These are phyloP conservation scores for Drosophila pectinifera DNA, from an alignment of 1,140 invertebrate species.

Conservation along the genomic window DNA sequence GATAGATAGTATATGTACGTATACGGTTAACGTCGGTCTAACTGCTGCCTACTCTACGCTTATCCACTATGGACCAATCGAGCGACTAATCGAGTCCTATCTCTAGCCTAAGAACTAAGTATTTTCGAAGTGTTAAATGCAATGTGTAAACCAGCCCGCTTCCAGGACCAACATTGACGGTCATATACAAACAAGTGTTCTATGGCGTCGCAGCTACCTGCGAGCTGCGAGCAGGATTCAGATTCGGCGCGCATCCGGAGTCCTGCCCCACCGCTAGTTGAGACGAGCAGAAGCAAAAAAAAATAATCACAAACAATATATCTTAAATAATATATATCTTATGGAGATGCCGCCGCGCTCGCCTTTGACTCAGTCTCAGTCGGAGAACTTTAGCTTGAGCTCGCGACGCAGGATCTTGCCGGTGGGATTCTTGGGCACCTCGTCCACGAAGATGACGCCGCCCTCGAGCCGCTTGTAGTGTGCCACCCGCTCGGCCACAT, in stretches of 20 bases:
- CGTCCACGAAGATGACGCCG: slow-evolving; percentile 88
- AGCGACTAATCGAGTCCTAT: slow-evolving; percentile 46
- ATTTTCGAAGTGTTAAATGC: slow-evolving; percentile 63
- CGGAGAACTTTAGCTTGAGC: slow-evolving; percentile 85
- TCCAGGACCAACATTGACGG: slow-evolving; percentile 43
- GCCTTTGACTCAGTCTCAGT: slow-evolving; percentile 41
- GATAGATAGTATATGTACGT: slow-evolving; percentile 7
- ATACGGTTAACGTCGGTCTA: slow-evolving; percentile 20
- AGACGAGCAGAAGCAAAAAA: slow-evolving; percentile 31
- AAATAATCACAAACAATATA: slow-evolving; percentile 27
- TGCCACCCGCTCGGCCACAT: slow-evolving; percentile 88
- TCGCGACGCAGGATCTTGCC: slow-evolving; percentile 91
- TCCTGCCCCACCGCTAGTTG: not conserved
- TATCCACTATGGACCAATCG: slow-evolving; percentile 69
- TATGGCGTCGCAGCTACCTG: not conserved
- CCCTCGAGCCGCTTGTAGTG: slow-evolving; percentile 89
- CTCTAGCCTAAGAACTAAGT: slow-evolving; percentile 49
- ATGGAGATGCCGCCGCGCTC: not conserved
- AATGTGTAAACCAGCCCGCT: slow-evolving; percentile 35
- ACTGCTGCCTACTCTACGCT: slow-evolving; percentile 43
- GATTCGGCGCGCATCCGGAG: not conserved
- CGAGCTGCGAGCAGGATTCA: too few relatives aligned
- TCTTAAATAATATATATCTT: slow-evolving; percentile 5
- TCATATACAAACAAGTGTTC: slow-evolving; percentile 19
- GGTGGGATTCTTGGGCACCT: slow-evolving; percentile 90